phyloP scores from a whole-genome alignment of 2,888 invertebrate genomes.

The Hylaea fasciaria region DNA sequence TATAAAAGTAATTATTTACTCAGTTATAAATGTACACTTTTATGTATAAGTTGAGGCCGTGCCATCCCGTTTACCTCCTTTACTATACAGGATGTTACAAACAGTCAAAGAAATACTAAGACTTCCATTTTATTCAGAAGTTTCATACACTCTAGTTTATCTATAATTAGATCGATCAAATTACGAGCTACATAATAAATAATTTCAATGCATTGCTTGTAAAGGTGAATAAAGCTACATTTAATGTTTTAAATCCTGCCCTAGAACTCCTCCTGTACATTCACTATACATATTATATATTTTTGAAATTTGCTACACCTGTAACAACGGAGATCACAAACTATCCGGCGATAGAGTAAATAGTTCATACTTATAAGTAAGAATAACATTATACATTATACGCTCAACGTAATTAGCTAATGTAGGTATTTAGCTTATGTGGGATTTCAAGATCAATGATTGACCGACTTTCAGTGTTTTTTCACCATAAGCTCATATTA shows the following conservation, averaged over 20 bases:
- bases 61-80: conserved; percentile 28
- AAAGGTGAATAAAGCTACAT: no score
- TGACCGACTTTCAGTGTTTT: conserved; percentile 67
- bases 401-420: conserved; percentile 19
- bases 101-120: no score
- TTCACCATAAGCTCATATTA: conserved; percentile 34
- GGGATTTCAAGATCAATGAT: conserved; percentile 69
- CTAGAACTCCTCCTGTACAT: no score
- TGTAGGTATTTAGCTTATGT: conserved; percentile 37
- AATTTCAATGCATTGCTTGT: no score
- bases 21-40: conserved; percentile 14
- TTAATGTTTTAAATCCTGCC: no score
- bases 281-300: no score
- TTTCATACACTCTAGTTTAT: no score
- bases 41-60: conserved; percentile 14
- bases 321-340: conserved; percentile 19
- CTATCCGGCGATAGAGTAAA: conserved; percentile 11
- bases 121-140: no score
- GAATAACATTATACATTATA: conserved; percentile 18
- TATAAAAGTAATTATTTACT: conserved; percentile 9
- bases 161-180: no score
- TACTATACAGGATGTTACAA: not conserved
- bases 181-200: no score
- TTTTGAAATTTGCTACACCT: not conserved
- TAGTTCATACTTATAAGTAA: conserved; percentile 18